Evolutionary conservation across 2,888 invertebrate genomes (phyloP), one percentile per base, ranked within the genome.

Genomic region (Luperina testacea): DNA sequence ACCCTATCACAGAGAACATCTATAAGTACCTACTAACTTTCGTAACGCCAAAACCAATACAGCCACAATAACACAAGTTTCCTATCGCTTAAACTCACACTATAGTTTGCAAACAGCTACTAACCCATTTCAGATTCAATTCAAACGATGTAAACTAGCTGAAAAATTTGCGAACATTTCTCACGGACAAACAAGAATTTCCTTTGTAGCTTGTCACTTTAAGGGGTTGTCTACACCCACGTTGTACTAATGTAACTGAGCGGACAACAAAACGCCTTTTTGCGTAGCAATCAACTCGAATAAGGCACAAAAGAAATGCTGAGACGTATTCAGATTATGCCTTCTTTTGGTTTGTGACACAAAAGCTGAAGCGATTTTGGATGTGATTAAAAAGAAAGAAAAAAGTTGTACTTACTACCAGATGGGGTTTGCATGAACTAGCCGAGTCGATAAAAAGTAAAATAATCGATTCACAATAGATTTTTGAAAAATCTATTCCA

Each of bases 211-310:
- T 80, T 78, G 86, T 77, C 80, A 77, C 24, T 59, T 67, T 71
- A 82, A 88, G 75, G 82, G 87, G 74, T 64, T 72, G 80, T 63
- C 69, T 53, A 81, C 89, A 75, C 84, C 89, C 85, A 88, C 89
- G 69, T 76, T 63, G 48, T 61, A 53, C 72, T 89, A 82, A 88
- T 86, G 74, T 88, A 72, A 74, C 69, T 51, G 75, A 68, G 77
- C 73, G 69, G 75, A 68, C 80, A 76, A 85, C 83, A 85, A 76
- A 86, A 84, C 75, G 72, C 71, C 86, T 82, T 72, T 87, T 87
- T 78, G 75, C 72, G 64, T 61, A 71, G 78, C 88, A 88, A 88
- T 89, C 88, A 87, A 89, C 87, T 75, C 72, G 72, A 85, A 81
- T 85, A 82, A 75, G 76, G 77, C 68, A 88, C 80, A 85, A 87